Evolutionary conservation across 2,797 vertebrate species (phyloP).

Genomic region (Dendrocincla fuliginosa): DNA sequence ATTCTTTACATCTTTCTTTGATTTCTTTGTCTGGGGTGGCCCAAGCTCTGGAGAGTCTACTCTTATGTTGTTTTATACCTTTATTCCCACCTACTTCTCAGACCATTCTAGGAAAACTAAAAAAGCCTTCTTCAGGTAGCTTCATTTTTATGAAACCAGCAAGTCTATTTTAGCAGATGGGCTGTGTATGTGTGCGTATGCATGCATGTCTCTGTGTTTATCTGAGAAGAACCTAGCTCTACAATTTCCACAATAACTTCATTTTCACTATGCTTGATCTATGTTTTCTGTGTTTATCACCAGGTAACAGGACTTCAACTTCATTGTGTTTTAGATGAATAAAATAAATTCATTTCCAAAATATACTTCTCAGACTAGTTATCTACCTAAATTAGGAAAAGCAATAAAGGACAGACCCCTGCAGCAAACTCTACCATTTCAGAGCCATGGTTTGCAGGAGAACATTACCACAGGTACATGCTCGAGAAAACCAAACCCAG

Average conservation of each 20-base stretch:
- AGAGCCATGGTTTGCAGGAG: neutral
- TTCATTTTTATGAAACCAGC: neutral
- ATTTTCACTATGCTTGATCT: neutral
- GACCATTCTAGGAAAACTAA: neutral
- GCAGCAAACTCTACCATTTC: neutral
- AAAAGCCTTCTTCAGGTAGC: neutral
- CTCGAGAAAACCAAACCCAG: neutral
- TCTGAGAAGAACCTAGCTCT: neutral
- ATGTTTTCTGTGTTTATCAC: neutral
- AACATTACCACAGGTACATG: neutral
- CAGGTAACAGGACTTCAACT: neutral
- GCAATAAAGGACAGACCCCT: neutral
- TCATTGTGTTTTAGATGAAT: neutral
- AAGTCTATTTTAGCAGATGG: neutral
- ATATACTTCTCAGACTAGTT: neutral
- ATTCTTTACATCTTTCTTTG: neutral
- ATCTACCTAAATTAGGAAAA: neutral
- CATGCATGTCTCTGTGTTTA: neutral
- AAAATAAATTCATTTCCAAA: neutral
- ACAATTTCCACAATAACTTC: neutral
- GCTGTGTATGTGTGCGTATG: neutral
- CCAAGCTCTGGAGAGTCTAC: neutral
- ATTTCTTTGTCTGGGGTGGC: neutral
- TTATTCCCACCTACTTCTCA: neutral
- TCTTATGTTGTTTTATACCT: neutral